phyloP scores from a whole-genome alignment of 2,888 invertebrate genomes.

The Dasysyrphus albostriatus region DNA sequence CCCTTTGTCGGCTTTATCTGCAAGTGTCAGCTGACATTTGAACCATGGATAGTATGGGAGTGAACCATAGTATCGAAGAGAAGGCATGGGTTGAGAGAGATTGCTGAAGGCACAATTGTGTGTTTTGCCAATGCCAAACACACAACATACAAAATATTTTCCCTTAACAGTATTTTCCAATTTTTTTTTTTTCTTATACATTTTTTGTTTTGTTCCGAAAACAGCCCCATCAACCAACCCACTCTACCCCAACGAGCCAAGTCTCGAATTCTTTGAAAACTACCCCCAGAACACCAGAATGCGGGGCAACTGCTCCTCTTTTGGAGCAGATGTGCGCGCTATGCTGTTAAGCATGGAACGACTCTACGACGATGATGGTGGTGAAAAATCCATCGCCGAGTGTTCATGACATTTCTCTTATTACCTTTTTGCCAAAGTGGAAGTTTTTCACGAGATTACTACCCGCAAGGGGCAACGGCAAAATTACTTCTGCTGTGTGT shows the following conservation, averaged over 20 bases:
- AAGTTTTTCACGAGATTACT: constrained; percentile 75
- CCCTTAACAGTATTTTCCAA: constrained; percentile 56
- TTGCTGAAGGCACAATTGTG: constrained; percentile 59
- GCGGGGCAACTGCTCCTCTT: constrained; percentile 31
- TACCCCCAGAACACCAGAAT: constrained; percentile 54
- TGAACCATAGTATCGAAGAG: constrained; percentile 9
- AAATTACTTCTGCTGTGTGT: constrained; percentile 72
- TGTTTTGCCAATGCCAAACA: constrained; percentile 62
- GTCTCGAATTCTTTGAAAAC: constrained; percentile 67
- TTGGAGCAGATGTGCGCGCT: constrained; percentile 44
- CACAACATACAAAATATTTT: constrained; percentile 54
- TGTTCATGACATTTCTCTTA: constrained; percentile 76
- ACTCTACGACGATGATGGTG: constrained; percentile 43
- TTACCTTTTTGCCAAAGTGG: constrained; percentile 76
- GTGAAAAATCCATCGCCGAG: constrained; percentile 76
- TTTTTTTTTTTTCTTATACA: constrained; percentile 15
- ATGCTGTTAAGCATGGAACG: constrained; percentile 17
- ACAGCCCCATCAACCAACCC: constrained; percentile 11
- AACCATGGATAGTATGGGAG: constrained; percentile 52
- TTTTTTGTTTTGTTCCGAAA: constrained; percentile 66
- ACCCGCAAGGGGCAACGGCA: constrained; percentile 70
- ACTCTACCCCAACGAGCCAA: constrained; percentile 18
- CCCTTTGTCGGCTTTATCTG: constrained; percentile 66
- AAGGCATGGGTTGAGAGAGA: background rate
- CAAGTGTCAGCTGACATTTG: constrained; percentile 74